A percentile compares a stretch with the other conserved stretches of the same genome.
Evolutionary conservation across 2,113 vertebrate genomes (phyloP).

Genomic region (Ammospiza nelsoni): DNA sequence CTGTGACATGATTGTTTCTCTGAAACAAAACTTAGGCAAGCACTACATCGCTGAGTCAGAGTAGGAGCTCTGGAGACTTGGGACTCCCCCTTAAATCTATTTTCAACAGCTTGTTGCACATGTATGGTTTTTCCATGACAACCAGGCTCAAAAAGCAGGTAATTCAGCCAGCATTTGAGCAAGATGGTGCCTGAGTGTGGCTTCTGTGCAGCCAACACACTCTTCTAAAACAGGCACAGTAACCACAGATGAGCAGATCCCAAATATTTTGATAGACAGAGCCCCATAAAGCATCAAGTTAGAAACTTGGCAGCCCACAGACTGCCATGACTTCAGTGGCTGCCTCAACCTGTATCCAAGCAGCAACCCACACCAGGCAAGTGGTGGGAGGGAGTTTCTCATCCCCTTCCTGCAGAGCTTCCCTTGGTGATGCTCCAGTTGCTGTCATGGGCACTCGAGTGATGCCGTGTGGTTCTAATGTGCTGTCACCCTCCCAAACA

Average conservation of each 20-base stretch:
- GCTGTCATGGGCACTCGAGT: neutral
- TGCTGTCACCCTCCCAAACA: neutral
- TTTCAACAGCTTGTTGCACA: neutral
- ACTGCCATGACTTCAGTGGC: neutral
- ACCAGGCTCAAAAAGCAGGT: neutral
- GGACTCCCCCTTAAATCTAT: neutral
- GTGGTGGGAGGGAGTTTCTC: constrained; percentile 49
- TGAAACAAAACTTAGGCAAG: constrained; percentile 1
- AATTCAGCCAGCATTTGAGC: neutral
- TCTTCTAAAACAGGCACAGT: neutral
- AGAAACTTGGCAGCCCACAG: neutral
- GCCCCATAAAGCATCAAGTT: constrained; percentile 6
- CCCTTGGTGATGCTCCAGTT: neutral
- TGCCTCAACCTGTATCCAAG: constrained; percentile 41
- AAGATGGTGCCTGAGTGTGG: neutral
- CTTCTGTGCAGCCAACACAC: neutral
- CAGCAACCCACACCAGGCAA: constrained; percentile 32
- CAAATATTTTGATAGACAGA: constrained; percentile 62
- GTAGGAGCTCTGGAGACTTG: neutral
- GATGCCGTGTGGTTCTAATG: neutral
- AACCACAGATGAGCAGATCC: neutral
- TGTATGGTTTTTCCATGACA: neutral
- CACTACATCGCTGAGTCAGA: neutral
- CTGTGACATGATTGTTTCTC: neutral
- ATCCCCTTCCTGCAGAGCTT: constrained; percentile 41